A percentile compares a stretch with the other conserved stretches of the same genome.
These are phyloP conservation scores for Nestor notabilis DNA, from an alignment of 2,113 vertebrate species.

Conservation along the genomic window DNA sequence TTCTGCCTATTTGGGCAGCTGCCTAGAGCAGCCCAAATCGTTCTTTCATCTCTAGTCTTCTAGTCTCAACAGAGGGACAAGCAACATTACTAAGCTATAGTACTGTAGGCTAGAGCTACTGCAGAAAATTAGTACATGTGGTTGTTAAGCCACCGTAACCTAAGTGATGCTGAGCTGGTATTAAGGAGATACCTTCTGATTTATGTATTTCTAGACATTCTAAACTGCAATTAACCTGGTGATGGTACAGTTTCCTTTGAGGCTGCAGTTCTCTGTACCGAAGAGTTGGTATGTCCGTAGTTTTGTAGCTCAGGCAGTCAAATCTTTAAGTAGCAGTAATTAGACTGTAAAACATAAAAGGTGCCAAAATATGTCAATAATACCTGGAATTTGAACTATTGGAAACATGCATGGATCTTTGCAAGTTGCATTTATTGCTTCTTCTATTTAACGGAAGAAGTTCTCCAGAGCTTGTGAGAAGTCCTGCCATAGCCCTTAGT, in stretches of 20 bases:
- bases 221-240: neutral
- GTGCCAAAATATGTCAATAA: neutral
- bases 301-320: neutral
- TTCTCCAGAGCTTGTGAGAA: neutral
- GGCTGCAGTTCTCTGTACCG: neutral
- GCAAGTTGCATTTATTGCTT: neutral
- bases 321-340: neutral
- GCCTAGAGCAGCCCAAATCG: neutral
- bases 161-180: neutral
- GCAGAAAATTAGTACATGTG: neutral
- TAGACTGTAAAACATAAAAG: neutral
- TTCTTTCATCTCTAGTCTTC: neutral
- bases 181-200: neutral
- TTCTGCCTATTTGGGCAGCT: neutral
- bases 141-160: neutral
- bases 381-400: neutral
- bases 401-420: neutral
- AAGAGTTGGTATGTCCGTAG: neutral
- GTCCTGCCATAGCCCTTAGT: neutral
- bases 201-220: neutral
- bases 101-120: neutral
- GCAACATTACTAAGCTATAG: neutral
- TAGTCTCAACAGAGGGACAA: neutral
- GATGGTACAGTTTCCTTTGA: neutral
- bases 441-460: neutral